Evolutionary conservation across 2,888 invertebrate genomes (phyloP).

Genomic region (Bruchidius siliquastri): DNA sequence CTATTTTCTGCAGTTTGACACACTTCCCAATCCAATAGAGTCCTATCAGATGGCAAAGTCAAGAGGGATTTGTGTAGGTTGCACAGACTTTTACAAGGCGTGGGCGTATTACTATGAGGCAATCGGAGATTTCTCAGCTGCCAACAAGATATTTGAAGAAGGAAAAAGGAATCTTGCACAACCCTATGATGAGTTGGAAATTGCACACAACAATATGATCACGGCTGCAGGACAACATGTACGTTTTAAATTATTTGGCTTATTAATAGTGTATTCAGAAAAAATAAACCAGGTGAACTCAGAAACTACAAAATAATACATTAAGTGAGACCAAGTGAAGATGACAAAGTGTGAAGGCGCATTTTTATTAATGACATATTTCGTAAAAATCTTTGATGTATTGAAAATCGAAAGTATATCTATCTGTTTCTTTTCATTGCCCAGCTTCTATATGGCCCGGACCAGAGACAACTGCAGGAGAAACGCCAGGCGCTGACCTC

Average conservation of each 20-base stretch:
- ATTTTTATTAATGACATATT: too few relatives aligned
- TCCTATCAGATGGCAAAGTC: slow-evolving; percentile 77
- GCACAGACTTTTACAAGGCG: slow-evolving; percentile 79
- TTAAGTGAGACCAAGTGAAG: too few relatives aligned
- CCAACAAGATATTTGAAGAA: slow-evolving; percentile 74
- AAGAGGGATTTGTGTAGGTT: slow-evolving; percentile 74
- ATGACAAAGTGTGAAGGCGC: too few relatives aligned
- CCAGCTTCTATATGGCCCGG: slow-evolving; percentile 60
- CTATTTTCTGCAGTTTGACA: slow-evolving; percentile 58
- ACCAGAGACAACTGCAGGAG: slow-evolving; percentile 54
- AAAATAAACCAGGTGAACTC: too few relatives aligned
- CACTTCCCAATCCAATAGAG: slow-evolving; percentile 69
- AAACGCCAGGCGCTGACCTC: slow-evolving; percentile 74
- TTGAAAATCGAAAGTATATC: too few relatives aligned
- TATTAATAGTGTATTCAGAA: neutral
- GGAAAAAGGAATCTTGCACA: slow-evolving; percentile 75
- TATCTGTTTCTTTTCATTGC: too few relatives aligned
- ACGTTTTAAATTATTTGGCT: slow-evolving; percentile 20
- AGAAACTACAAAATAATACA: too few relatives aligned
- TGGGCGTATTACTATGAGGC: slow-evolving; percentile 89
- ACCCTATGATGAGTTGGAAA: slow-evolving; percentile 70
- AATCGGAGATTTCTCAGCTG: slow-evolving; percentile 73
- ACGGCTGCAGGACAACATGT: slow-evolving; percentile 44
- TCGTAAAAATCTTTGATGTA: too few relatives aligned
- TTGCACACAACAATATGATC: slow-evolving; percentile 57